Evolutionary conservation across 2,888 invertebrate species (phyloP), one percentile per base, ranked within the genome.

Genomic region (Idaea straminata): DNA sequence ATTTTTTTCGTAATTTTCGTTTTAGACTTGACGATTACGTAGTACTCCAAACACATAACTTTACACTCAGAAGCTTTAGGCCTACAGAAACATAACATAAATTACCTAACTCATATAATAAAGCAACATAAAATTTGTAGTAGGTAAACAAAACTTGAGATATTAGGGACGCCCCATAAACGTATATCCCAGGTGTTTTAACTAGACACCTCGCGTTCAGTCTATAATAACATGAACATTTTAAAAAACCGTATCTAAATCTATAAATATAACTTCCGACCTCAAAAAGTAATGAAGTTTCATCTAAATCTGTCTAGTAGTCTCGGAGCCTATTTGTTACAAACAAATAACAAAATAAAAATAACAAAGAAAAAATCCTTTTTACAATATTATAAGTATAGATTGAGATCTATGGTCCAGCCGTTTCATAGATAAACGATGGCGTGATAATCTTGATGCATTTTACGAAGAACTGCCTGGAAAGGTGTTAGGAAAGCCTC

Each of bases 81-180:
- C 13, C 16, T 58, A 16, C n/a, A 7, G 5, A 57, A 15, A 57
- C 57, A 15, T 57, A 57, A 15, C 1, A 57, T 57, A 57, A 57
- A 13, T 15, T 57, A 57, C 15, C 6, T 15, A 57, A 15, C 57
- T 15, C 16, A 58, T 16, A 58, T 16, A 58, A 58, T 15, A 58
- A 58, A 58, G 16, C 16, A 47, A 6, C 16, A 58, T 58, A 15
- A 58, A 58, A 59, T 25, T n/a, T 59, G 59, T 13, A 59, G 47
- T 47, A 59, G 34, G 58, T 59, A 59, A 34, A 59, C 59, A 59
- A 59, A 59, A 59, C 59, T 59, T 59, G 59, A 25, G 34, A 13
- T 59, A 59, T 59, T 59, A 59, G 59, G 59, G 59, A 6, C n/a
- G 58, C 15, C 34, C 47, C 47, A 13, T 47, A 47, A 47, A 47